A percentile compares a stretch with the other conserved stretches of the same genome.
Evolutionary conservation across 2,797 vertebrate genomes (phyloP).

Genomic region (Galago senegalensis): DNA sequence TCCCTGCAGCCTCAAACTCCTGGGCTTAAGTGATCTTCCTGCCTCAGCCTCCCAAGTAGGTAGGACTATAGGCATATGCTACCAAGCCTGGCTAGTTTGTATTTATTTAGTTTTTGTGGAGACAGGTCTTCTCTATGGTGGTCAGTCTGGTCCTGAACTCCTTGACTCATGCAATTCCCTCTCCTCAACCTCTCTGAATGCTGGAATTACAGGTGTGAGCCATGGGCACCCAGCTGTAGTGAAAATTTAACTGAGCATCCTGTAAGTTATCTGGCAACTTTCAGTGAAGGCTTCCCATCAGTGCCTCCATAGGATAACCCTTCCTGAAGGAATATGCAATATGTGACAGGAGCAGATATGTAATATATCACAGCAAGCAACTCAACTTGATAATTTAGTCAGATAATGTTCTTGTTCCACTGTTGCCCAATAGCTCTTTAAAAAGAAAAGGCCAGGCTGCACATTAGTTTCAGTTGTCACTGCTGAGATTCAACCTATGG

Average conservation of each 20-base stretch:
- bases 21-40: neutral
- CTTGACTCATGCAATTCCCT: neutral
- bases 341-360: constrained; percentile 16
- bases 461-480: constrained; percentile 4
- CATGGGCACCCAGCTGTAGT: neutral
- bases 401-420: constrained; percentile 46
- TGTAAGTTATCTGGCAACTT: neutral
- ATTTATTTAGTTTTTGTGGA: neutral
- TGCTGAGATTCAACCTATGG: constrained; percentile 17
- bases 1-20: neutral
- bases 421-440: constrained; percentile 57
- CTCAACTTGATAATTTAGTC: constrained; percentile 63
- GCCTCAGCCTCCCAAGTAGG: neutral
- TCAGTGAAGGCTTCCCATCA: neutral
- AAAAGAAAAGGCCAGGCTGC: constrained; percentile 50
- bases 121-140: neutral
- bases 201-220: neutral
- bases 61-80: neutral
- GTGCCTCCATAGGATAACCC: constrained; percentile 18
- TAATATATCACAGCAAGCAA: constrained; percentile 40
- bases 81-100: neutral
- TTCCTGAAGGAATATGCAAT: constrained; percentile 51
- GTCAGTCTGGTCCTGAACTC: neutral
- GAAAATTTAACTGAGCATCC: constrained; percentile 6
- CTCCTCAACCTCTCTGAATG: neutral